A percentile compares a stretch with the other conserved stretches of the same genome.
Conservation (phyloP, 2,113 vertebrate species). For the Pterocles burchelli region DNA sequence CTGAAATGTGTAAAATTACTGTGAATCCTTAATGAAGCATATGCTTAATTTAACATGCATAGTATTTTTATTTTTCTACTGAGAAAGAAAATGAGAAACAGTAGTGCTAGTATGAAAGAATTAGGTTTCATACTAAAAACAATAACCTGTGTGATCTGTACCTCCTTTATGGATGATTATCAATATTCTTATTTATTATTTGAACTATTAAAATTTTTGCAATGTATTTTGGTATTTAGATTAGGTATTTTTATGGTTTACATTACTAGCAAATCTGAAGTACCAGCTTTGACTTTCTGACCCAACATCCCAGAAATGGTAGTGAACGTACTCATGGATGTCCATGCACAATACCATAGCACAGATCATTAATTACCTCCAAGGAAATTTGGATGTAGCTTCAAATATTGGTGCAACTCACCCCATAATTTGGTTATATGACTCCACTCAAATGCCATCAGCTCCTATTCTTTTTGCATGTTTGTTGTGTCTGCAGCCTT, state of each 20-base stretch:
- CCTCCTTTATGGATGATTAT: neutral
- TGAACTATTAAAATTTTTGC: neutral
- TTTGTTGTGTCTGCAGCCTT: neutral
- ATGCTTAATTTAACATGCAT: constrained; percentile 15
- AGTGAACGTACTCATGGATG: neutral
- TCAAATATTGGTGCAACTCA: neutral
- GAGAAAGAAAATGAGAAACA: neutral
- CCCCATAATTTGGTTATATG: neutral
- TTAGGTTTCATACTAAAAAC: neutral
- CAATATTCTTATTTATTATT: neutral
- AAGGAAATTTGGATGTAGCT: neutral
- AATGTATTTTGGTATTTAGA: neutral
- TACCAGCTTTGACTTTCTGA: neutral
- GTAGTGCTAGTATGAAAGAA: neutral
- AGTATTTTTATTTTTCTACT: neutral
- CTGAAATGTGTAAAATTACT: constrained; percentile 30
- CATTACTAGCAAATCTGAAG: neutral
- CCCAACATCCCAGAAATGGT: neutral
- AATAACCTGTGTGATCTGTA: neutral
- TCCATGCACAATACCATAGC: neutral
- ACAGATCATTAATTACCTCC: neutral
- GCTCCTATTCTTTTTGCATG: neutral
- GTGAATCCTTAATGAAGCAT: constrained; percentile 27
- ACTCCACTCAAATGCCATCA: neutral
- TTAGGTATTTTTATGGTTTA: neutral